These are phyloP conservation scores for Cheilosia vulpina DNA, from an alignment of 2,888 invertebrate species.

Conservation along the genomic window DNA sequence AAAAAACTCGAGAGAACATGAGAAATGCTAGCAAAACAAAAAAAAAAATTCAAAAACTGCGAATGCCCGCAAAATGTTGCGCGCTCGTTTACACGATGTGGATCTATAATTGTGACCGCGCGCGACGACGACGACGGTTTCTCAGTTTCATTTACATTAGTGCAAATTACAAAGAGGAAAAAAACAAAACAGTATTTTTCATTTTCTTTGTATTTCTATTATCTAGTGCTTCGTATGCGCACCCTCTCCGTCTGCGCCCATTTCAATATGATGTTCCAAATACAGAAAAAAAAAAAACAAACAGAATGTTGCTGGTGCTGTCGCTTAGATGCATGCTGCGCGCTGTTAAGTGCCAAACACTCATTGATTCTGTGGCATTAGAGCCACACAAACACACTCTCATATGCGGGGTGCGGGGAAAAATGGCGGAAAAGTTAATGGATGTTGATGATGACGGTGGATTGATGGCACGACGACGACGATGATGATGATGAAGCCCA, in stretches of 20 bases:
- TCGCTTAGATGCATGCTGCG: conserved; percentile 51
- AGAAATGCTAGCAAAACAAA: background rate
- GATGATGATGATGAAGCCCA: conserved; percentile 53
- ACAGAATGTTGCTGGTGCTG: conserved; percentile 39
- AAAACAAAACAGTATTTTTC: too few species aligned
- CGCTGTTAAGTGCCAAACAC: conserved; percentile 56
- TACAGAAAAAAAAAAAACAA: conserved; percentile 25
- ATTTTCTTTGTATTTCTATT: conserved; percentile 27
- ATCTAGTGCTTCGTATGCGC: conserved; percentile 31
- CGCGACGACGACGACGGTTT: conserved; percentile 16
- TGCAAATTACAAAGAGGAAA: conserved; percentile 25
- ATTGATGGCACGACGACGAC: conserved; percentile 63
- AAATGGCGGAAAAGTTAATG: conserved; percentile 40
- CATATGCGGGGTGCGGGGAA: background rate
- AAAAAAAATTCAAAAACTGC: background rate
- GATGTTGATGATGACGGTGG: conserved; percentile 60
- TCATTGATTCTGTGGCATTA: conserved; percentile 64
- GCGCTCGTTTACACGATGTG: conserved; percentile 37
- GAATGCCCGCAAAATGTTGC: conserved; percentile 47
- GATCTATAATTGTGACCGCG: conserved; percentile 60
- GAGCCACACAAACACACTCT: conserved; percentile 32
- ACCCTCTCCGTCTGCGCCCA: background rate
- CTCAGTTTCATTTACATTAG: conserved; percentile 52
- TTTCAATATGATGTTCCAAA: conserved; percentile 16
- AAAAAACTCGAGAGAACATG: conserved; percentile 28